Evolutionary conservation across 2,797 vertebrate genomes (phyloP).

Genomic region (Hephaestus fuliginosus): DNA sequence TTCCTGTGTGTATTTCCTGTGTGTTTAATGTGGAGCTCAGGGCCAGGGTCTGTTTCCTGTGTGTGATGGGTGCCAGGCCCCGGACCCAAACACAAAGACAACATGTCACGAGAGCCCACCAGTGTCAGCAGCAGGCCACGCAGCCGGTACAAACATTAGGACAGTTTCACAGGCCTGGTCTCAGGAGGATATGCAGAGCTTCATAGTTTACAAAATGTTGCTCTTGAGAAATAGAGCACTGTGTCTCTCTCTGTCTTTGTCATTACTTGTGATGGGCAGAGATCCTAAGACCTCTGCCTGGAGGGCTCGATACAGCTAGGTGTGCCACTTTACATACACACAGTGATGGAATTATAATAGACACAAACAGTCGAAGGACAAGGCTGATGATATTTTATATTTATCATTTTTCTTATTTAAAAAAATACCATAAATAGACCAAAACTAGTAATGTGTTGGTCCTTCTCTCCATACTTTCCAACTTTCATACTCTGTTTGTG

Average conservation of each 20-base stretch:
- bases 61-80: constrained; percentile 85
- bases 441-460: neutral
- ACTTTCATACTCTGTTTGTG: neutral
- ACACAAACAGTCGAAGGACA: neutral
- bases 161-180: constrained; percentile 48
- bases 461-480: neutral
- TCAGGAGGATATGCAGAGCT: constrained; percentile 2
- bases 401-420: neutral
- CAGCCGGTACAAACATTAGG: constrained; percentile 71
- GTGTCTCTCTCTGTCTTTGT: constrained; percentile 24
- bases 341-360: neutral
- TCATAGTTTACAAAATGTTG: constrained; percentile 61
- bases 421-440: neutral
- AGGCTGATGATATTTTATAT: neutral
- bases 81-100: constrained; percentile 66
- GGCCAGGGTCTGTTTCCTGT: constrained; percentile 83
- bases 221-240: constrained; percentile 31
- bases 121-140: constrained; percentile 58
- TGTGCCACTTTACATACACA: constrained; percentile 10
- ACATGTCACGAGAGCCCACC: constrained; percentile 38
- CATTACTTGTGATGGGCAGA: constrained; percentile 15
- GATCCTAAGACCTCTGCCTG: constrained; percentile 21
- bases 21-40: constrained; percentile 81
- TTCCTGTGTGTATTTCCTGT: constrained; percentile 85
- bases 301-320: neutral